phyloP scores from a whole-genome alignment of 2,888 invertebrate genomes.

The Melolontha melolontha region DNA sequence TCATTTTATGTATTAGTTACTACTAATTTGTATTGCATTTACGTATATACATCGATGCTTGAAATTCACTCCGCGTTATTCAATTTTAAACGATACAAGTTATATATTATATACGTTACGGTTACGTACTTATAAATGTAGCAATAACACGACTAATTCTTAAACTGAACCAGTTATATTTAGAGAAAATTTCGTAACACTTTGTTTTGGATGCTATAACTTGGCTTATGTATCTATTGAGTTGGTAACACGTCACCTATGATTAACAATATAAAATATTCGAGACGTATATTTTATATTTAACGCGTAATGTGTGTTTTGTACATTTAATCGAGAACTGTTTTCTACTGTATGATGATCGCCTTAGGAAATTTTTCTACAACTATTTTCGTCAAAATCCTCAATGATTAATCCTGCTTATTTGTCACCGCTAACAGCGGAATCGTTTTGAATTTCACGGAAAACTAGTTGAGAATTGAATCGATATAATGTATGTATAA shows the following conservation, averaged over 20 bases:
- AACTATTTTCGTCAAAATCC: no score
- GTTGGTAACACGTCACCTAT: constrained; percentile 46
- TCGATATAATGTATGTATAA: no score
- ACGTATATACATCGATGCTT: no score
- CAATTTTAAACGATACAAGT: no score
- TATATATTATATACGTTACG: constrained; percentile 1
- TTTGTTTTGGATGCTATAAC: constrained; percentile 50
- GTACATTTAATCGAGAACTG: constrained; percentile 1
- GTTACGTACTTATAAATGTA: constrained; percentile 46
- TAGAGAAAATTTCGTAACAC: constrained; percentile 54
- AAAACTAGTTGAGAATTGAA: no score
- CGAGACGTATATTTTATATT: neutral
- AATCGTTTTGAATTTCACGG: no score
- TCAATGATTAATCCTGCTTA: no score
- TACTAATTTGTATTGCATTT: no score
- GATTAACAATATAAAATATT: constrained; percentile 37
- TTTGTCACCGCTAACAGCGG: no score
- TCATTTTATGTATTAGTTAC: no score
- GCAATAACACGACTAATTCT: constrained; percentile 47
- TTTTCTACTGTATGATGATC: neutral
- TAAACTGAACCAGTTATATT: constrained; percentile 51
- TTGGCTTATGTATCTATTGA: constrained; percentile 35
- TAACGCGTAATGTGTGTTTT: constrained; percentile 20
- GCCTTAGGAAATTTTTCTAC: no score
- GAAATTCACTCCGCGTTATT: no score